Evolutionary conservation across 2,888 invertebrate species (phyloP).

Genomic region (Hylaea fasciaria): DNA sequence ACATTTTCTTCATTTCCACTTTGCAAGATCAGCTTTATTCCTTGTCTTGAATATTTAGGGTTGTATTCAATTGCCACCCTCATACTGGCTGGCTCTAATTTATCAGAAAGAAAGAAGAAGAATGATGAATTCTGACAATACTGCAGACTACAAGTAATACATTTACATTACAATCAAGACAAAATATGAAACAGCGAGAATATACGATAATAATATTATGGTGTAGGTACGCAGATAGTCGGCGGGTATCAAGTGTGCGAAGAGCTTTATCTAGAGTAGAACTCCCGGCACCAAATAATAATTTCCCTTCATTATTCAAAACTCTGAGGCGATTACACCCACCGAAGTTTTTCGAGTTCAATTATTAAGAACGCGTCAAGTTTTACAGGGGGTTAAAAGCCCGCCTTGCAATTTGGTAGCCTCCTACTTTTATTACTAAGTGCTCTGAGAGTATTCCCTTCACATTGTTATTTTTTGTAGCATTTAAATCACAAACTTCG

Average conservation of each 20-base stretch:
- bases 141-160: too few species aligned
- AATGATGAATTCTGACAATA: too few species aligned
- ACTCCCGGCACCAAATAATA: conserved; percentile 29
- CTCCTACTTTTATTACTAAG: conserved; percentile 26
- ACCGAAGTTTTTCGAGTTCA: conserved; percentile 45
- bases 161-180: too few species aligned
- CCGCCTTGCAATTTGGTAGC: conserved; percentile 32
- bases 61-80: not conserved
- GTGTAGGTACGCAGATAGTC: too few species aligned
- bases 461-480: not conserved
- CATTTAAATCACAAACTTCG: not conserved
- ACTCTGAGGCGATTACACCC: conserved; percentile 38
- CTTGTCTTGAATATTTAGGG: not conserved
- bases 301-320: conserved; percentile 42
- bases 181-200: too few species aligned
- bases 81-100: too few species aligned
- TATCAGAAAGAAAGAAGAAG: too few species aligned
- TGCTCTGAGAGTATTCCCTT: conserved; percentile 9
- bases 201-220: too few species aligned
- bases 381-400: conserved; percentile 43
- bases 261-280: conserved; percentile 13
- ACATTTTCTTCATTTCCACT: too few species aligned
- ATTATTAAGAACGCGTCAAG: conserved; percentile 42
- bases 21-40: too few species aligned
- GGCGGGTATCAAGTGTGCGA: conserved; percentile 15